Evolutionary conservation across 1,140 invertebrate species (phyloP), one percentile per base, ranked within the genome.

Genomic region (Trichonephila clavata): DNA sequence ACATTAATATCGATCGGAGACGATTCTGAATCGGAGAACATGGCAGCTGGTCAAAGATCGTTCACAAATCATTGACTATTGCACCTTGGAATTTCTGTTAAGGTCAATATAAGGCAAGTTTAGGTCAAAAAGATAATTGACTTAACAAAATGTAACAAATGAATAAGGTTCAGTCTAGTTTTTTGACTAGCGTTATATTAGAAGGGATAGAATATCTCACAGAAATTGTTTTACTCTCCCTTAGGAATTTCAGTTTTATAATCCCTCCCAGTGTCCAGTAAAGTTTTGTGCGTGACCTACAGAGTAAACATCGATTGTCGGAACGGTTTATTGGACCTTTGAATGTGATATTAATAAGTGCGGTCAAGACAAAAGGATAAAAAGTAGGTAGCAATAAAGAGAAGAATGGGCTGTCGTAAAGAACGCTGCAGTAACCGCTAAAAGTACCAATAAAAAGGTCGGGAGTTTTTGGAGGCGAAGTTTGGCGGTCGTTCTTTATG

Each of bases 331-430:
- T 92, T 84, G 90, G 27, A 68, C 57, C 90, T 84, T 84, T 84
- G 60, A 84, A 92, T 92, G 90, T 27, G 81, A 63, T 92, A 92
- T 92, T 92, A 92, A 92, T 92, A 84, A 92, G 90, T 84, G 81
- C 20, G 60, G 77, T 84, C 39, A 84, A 84, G 61, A 77, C 39
- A 92, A 84, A 84, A 84, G 81, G 90, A 43, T 50, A 92, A 84
- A 92, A 92, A 84, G 90, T 50, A 57, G 81, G 60, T 39, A 92
- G 90, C 90, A 92, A 92, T 92, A 92, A 92, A 92, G 60, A 68
- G 32, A 92, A 92, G 81, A 92, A 92, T 92, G 77, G 81, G 59
- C 80, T 59, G 39, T 92, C 90, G 90, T 92, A 92, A 92, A 92
- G 50, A 65, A 21, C 61, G 61, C 90, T 68, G 61, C 90, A 92